Evolutionary conservation across 30 jellyfish, hydroid and myxozoan genomes (phyloP).

Genomic region (Chrysaora quinquecirrha): DNA sequence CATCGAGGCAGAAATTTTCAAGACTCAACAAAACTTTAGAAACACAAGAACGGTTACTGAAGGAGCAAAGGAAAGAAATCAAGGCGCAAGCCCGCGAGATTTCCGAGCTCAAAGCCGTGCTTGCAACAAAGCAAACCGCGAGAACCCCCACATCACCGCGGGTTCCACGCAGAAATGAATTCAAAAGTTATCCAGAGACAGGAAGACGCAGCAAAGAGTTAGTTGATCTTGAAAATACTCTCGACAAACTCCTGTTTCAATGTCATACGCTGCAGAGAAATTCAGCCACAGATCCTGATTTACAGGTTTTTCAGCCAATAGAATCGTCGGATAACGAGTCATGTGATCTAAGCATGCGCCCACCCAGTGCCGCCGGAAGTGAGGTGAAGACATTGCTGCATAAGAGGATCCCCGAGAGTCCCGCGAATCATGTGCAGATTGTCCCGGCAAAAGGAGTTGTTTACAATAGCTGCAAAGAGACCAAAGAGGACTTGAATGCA

Average conservation of each 20-base stretch:
- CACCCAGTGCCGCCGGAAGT: conserved; percentile 49
- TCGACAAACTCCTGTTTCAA: conserved; percentile 82
- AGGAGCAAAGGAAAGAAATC: conserved; percentile 76
- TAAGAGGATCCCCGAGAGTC: conserved; percentile 62
- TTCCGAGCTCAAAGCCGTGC: conserved; percentile 4
- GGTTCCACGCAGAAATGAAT: conserved; percentile 47
- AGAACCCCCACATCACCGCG: conserved; percentile 41
- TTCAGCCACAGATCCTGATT: conserved; percentile 47
- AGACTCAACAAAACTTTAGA: conserved; percentile 70
- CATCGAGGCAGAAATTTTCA: conserved; percentile 81
- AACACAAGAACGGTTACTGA: conserved; percentile 69
- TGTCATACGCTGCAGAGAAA: conserved; percentile 80
- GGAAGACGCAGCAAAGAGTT: conserved; percentile 88
- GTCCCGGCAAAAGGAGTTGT: conserved; percentile 78
- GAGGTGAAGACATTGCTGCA: conserved; percentile 60
- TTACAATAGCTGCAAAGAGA: conserved; percentile 61
- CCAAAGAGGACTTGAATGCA: conserved; percentile 61
- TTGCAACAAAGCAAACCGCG: not conserved
- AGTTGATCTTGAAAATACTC: conserved; percentile 76
- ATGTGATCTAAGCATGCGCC: conserved; percentile 29
- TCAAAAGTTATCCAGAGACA: conserved; percentile 53
- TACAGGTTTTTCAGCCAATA: conserved; percentile 68
- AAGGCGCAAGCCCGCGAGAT: conserved; percentile 61
- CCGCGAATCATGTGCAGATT: conserved; percentile 67
- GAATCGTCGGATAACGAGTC: conserved; percentile 43